Conservation (phyloP, 2,113 vertebrate species). For the Xenopus laevis region DNA sequence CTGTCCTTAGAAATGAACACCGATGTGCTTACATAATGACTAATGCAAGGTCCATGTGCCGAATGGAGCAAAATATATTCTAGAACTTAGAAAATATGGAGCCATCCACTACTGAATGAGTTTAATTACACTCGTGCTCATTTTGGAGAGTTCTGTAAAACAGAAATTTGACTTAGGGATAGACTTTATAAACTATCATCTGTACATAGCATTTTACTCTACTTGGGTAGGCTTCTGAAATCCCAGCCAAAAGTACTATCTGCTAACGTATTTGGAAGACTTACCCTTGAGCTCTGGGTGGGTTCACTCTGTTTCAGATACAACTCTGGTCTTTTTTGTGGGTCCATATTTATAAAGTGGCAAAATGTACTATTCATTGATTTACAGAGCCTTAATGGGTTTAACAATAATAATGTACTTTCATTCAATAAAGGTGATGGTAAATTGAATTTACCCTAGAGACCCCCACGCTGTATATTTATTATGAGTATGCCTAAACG, state of each 20-base stretch:
- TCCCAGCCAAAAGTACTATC: neutral
- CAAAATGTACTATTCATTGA: neutral
- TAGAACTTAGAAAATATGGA: neutral
- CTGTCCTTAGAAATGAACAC: too few relatives aligned
- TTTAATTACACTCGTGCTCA: neutral
- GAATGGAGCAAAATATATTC: neutral
- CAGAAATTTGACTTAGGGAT: neutral
- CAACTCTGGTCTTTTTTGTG: neutral
- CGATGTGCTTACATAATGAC: too few relatives aligned
- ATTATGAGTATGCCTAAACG: too few relatives aligned
- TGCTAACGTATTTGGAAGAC: neutral
- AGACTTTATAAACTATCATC: neutral
- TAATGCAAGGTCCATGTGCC: too few relatives aligned
- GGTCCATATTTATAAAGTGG: neutral
- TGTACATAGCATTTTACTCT: neutral
- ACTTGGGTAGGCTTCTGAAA: neutral
- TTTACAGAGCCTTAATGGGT: neutral
- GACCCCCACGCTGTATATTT: too few relatives aligned
- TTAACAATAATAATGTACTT: neutral
- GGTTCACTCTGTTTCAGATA: neutral
- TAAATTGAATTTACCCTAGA: too few relatives aligned
- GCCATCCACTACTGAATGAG: neutral
- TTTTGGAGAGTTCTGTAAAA: neutral
- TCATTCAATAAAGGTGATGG: neutral
- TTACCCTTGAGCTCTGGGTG: neutral